Evolutionary conservation across 2,113 vertebrate species (phyloP), one percentile per base, ranked within the genome.

Genomic region (Ammodytes marinus): DNA sequence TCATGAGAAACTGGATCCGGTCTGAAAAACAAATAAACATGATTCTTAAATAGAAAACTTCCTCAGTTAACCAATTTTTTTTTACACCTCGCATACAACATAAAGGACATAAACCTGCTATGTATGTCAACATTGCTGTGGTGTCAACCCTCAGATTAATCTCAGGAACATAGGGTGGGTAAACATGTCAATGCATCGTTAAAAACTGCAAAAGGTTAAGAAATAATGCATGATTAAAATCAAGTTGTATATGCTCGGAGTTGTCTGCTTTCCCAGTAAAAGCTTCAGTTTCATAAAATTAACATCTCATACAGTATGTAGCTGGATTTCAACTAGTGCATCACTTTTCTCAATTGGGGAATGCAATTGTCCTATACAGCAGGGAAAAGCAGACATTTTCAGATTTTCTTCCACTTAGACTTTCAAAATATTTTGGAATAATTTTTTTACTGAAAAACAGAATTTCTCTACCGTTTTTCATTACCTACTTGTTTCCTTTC

Each of bases 41-140:
- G 11, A 79, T 66, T 87, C 54, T 77, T 83, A 91, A 88, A 91
- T 78, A 85, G 67, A 77, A 72, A 61, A 13, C 0, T 59, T 14
- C 57, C 66, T 10, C 3, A 70, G 45, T 66, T 14, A 35, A 72
- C 67, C 13, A 6, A 4, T 27, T 27, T 27, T 27, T 55, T 60
- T 61, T 47, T 8, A 47, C 74, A 77, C 70, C 68, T 80, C 40
- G 73, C 59, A 58, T n/a, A 42, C 27, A 27, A 27, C 27, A 27
- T 4, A 71, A 39, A 67, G 8, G 5, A 71, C 17, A 39, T 4
- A 10, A 27, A 2, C 46, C 57, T 4, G 13, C 40, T 19, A 43
- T 67, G 67, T 40, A 58, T 73, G 54, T 76, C 47, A 55, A 52
- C 74, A 81, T 15, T 46, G 46, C 64, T 84, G 77, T 75, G 52